phyloP scores from a whole-genome alignment of 2,888 invertebrate genomes.

The Drosophila neoperkinsi region DNA sequence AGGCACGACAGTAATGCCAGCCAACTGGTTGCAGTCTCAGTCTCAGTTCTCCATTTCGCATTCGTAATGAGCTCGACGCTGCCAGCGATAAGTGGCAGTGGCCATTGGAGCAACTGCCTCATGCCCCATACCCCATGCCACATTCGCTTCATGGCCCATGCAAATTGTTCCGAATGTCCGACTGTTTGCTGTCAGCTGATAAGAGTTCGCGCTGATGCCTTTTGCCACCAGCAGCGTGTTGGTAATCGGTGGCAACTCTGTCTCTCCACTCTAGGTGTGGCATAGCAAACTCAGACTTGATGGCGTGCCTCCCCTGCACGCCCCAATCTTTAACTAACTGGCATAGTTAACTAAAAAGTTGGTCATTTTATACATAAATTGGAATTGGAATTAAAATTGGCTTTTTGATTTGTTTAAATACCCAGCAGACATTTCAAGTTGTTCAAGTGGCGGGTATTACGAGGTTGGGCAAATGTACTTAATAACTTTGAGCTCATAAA shows the following conservation, averaged over 20 bases:
- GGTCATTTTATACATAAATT: conserved; percentile 49
- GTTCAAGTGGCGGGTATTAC: background rate
- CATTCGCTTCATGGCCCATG: conserved; percentile 29
- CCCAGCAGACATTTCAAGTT: background rate
- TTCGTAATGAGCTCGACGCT: conserved; percentile 65
- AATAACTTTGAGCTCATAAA: conserved; percentile 1
- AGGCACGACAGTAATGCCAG: conserved; percentile 37
- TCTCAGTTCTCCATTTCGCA: conserved; percentile 46
- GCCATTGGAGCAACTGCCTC: conserved; percentile 22
- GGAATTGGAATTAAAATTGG: conserved; percentile 37
- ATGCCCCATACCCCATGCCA: background rate
- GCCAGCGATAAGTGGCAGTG: conserved; percentile 50
- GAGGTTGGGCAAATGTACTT: background rate
- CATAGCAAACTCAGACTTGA: conserved; percentile 9
- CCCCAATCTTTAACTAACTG: conserved; percentile 8
- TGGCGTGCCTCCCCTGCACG: background rate
- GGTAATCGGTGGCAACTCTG: conserved; percentile 46
- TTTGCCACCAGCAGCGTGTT: conserved; percentile 63
- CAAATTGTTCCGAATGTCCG: conserved; percentile 47
- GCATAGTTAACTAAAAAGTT: conserved; percentile 39
- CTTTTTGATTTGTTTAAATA: conserved; percentile 7
- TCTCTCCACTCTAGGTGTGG: conserved; percentile 23
- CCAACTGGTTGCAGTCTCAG: conserved; percentile 8
- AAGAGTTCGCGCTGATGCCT: conserved; percentile 55
- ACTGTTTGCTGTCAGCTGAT: conserved; percentile 70